These are phyloP conservation scores for Eulemur coronatus DNA, from an alignment of 2,797 vertebrate genomes.

Conservation along the genomic window DNA sequence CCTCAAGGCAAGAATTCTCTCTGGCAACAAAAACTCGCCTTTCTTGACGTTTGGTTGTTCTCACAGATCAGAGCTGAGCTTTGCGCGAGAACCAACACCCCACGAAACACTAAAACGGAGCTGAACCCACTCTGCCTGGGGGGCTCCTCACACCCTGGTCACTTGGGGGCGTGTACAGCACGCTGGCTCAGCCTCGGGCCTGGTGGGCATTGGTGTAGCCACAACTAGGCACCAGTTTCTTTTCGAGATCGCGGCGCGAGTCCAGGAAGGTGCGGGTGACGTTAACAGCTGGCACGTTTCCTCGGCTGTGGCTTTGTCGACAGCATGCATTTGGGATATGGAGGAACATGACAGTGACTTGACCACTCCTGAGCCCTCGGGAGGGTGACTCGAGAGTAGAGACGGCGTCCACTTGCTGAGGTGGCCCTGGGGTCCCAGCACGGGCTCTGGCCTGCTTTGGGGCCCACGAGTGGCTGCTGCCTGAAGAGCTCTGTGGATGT, in stretches of 20 bases:
- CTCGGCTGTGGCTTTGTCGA: fast-evolving
- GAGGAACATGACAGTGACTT: fast-evolving
- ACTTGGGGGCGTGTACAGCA: fast-evolving
- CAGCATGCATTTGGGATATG: fast-evolving
- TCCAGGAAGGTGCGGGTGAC: fast-evolving
- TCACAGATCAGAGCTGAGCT: fast-evolving
- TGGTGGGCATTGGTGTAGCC: fast-evolving
- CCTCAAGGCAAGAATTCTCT: not conserved
- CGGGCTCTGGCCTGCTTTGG: not conserved
- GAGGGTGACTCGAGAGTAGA: fast-evolving
- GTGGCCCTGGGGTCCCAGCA: fast-evolving
- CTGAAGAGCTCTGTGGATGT: not conserved
- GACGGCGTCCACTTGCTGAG: fast-evolving
- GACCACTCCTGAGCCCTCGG: fast-evolving
- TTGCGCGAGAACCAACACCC: fast-evolving
- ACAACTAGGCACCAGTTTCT: fast-evolving
- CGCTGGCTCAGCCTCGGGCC: fast-evolving
- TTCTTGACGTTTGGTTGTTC: fast-evolving
- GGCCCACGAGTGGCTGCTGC: no score
- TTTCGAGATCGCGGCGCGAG: fast-evolving
- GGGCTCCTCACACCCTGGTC: fast-evolving
- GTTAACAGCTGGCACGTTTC: fast-evolving
- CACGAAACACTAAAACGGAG: fast-evolving
- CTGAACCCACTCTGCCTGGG: fast-evolving
- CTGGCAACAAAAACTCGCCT: not conserved